Evolutionary conservation across 1,140 invertebrate genomes (phyloP), one percentile per base, ranked within the genome.

Genomic region (Conus betulinus): DNA sequence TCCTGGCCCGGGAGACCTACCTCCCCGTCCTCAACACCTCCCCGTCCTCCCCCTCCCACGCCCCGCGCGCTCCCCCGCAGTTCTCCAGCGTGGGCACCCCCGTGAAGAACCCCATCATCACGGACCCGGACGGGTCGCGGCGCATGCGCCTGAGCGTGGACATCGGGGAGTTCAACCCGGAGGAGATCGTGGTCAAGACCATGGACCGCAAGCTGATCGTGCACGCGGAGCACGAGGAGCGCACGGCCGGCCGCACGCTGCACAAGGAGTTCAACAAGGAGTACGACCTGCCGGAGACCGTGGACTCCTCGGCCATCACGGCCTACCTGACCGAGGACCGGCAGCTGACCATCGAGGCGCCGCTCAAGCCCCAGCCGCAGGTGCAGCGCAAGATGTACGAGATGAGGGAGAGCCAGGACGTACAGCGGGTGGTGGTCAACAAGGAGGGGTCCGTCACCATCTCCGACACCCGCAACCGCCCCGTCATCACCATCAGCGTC

Each of bases 201-300:
- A 93, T 93, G 87, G 94, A 95, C 74, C 90, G 92, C 84, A 95
- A 94, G 88, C 86, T 95, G 63, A 92, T 95, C 51, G 94, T 95
- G 17, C 92, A 94, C 55, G 94, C 94, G 10, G 91, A 93, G 90
- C 94, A 95, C 89, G 94, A 95, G 79, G 94, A 95, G 88, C 93
- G 94, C 84, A 91, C 91, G 53, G 92, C 91, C 4, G 93, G 93
- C 13, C 88, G 94, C 81, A 95, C 94, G 15, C 91, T 94, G 78
- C 94, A 94, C 89, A 94, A 94, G 81, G 94, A 95, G 89, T 95
- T 95, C 88, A 95, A 94, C 87, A 95, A 95, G 87, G 93, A 95
- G 88, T 95, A 95, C 88, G 94, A 95, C 87, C 89, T 95, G 71
- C 95, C 95, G 0, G 94, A 94, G 52, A 93, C 91, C 81, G 94